Evolutionary conservation across 2,797 vertebrate genomes (phyloP).

Genomic region (Brotula barbata): DNA sequence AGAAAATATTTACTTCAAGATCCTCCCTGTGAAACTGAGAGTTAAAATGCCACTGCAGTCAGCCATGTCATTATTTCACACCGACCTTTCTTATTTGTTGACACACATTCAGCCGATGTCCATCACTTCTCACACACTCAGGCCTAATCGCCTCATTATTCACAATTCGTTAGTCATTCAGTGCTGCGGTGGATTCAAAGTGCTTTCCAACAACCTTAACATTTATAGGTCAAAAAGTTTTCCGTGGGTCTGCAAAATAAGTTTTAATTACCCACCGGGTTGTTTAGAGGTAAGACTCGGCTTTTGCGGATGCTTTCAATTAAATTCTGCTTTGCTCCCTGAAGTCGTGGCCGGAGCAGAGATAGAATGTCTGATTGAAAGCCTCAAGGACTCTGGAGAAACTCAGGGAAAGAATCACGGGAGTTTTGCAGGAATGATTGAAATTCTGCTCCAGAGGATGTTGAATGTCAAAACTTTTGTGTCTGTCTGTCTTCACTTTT

Average conservation of each 20-base stretch:
- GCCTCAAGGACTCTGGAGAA: conserved; percentile 15
- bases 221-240: conserved; percentile 60
- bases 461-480: not conserved
- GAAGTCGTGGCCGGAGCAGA: conserved; percentile 17
- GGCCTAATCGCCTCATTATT: conserved; percentile 40
- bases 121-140: conserved; percentile 13
- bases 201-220: conserved; percentile 34
- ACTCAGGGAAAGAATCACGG: not conserved
- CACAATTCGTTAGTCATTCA: conserved; percentile 29
- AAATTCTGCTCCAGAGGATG: conserved; percentile 15
- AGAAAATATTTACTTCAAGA: not conserved
- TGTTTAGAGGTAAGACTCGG: conserved; percentile 13
- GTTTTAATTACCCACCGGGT: conserved; percentile 40
- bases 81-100: conserved; percentile 26
- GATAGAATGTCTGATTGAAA: conserved; percentile 24
- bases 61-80: conserved; percentile 15
- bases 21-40: too few relatives aligned
- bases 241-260: conserved; percentile 15
- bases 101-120: conserved; percentile 6
- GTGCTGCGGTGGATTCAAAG: conserved; percentile 20
- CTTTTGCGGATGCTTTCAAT: not conserved
- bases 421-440: conserved; percentile 30
- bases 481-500: conserved; percentile 2
- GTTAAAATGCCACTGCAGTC: not conserved
- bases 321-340: conserved; percentile 33